Evolutionary conservation across 2,113 vertebrate species (phyloP).

Genomic region (Ceyx cyanopectus): DNA sequence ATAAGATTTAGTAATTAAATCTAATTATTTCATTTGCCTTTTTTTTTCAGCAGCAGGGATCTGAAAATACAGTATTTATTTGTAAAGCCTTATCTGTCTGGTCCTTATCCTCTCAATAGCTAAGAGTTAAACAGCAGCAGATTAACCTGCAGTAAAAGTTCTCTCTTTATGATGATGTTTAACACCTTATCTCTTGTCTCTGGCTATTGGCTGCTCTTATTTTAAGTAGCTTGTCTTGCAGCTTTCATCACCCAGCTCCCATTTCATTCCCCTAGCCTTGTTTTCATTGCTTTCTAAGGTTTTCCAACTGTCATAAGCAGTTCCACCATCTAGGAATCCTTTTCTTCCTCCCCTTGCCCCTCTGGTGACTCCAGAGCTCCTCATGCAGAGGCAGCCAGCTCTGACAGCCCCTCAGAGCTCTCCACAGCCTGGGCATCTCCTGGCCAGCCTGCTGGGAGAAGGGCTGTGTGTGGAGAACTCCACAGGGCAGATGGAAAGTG

Average conservation of each 20-base stretch:
- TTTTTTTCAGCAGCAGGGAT: background rate
- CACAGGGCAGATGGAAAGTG: background rate
- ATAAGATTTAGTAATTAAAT: background rate
- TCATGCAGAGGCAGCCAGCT: background rate
- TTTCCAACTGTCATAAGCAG: background rate
- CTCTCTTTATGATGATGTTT: background rate
- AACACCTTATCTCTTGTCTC: background rate
- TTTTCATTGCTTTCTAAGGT: background rate
- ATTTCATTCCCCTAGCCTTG: background rate
- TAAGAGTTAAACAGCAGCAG: background rate
- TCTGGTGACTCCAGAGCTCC: background rate
- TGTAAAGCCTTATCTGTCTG: background rate
- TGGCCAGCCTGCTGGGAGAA: background rate
- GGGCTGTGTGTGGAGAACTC: background rate
- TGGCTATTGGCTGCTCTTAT: background rate
- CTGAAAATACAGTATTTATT: background rate
- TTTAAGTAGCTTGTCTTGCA: background rate
- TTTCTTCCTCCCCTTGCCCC: background rate
- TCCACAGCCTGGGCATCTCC: background rate
- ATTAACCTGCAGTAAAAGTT: conserved; percentile 23
- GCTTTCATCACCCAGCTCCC: background rate
- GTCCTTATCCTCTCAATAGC: conserved; percentile 1
- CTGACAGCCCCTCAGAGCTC: background rate
- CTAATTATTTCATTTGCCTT: background rate
- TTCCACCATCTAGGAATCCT: background rate